Evolutionary conservation across 1,140 invertebrate genomes (phyloP).

Genomic region (Neocloeon triangulifer): DNA sequence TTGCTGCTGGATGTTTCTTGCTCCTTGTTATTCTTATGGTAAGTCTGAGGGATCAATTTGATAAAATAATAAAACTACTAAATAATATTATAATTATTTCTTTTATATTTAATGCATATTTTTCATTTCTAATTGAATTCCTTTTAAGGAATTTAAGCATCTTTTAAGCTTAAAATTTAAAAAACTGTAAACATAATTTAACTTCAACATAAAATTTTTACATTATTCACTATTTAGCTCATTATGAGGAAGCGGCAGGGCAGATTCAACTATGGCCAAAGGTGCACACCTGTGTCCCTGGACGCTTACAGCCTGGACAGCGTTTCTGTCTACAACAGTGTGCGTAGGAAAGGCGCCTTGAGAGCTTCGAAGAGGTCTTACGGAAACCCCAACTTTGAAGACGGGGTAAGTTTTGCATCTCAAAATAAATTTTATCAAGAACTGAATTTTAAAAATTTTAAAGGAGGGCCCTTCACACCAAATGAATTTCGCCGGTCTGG

Average conservation of each 20-base stretch:
- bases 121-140: conserved; percentile 5
- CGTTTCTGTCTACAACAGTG: conserved; percentile 58
- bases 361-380: conserved; percentile 65
- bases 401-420: conserved; percentile 35
- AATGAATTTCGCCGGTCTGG: conserved; percentile 47
- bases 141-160: conserved; percentile 3
- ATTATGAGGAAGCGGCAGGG: conserved; percentile 47
- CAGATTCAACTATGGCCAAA: conserved; percentile 47
- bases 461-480: conserved; percentile 44
- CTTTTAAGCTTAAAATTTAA: not conserved
- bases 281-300: conserved; percentile 64
- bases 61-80: not conserved
- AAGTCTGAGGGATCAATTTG: conserved; percentile 13
- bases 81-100: conserved; percentile 3
- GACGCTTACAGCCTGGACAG: conserved; percentile 78
- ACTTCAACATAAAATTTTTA: not conserved
- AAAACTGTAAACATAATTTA: not conserved
- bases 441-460: conserved; percentile 11
- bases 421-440: no score
- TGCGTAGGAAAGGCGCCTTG: conserved; percentile 36
- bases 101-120: conserved; percentile 3
- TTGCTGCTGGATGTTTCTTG: conserved; percentile 28
- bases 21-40: conserved; percentile 39
- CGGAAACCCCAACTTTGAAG: conserved; percentile 78
- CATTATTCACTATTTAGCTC: conserved; percentile 22